phyloP scores from a whole-genome alignment of 2,888 invertebrate species.

The Himalopsyche anomala region DNA sequence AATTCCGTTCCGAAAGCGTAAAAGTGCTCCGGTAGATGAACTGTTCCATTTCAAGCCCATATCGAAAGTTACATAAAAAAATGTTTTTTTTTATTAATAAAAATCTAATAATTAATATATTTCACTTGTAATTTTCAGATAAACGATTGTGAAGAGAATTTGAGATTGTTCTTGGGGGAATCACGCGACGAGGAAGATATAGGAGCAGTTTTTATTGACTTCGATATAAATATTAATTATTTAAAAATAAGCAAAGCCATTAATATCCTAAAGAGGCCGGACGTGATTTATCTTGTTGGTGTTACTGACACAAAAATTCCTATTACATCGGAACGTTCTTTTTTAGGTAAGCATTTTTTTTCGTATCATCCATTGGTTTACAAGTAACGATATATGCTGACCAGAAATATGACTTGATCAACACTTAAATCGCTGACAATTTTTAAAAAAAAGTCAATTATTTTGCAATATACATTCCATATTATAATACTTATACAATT shows the following conservation, averaged over 20 bases:
- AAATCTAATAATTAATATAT: not conserved
- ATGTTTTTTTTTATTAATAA: too few relatives aligned
- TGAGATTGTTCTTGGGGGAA: not conserved
- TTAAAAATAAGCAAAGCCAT: slow-evolving; percentile 67
- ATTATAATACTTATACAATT: too few relatives aligned
- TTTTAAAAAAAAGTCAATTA: too few relatives aligned
- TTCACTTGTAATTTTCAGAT: slow-evolving; percentile 22
- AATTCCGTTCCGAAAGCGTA: too few relatives aligned
- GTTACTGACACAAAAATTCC: slow-evolving; percentile 66
- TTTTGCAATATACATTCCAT: too few relatives aligned
- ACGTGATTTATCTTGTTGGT: slow-evolving; percentile 68
- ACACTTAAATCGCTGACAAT: too few relatives aligned
- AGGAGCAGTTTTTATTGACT: slow-evolving; percentile 68
- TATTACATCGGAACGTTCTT: slow-evolving; percentile 55
- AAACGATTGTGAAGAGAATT: slow-evolving; percentile 30
- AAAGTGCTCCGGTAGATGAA: too few relatives aligned
- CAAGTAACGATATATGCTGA: too few relatives aligned
- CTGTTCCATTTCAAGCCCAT: too few relatives aligned
- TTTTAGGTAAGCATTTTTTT: slow-evolving; percentile 66
- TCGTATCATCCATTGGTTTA: too few relatives aligned
- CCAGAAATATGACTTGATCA: too few relatives aligned
- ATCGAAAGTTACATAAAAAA: too few relatives aligned
- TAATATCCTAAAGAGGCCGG: slow-evolving; percentile 66
- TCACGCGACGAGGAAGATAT: slow-evolving; percentile 60
- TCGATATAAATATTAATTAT: slow-evolving; percentile 67